phyloP scores from a whole-genome alignment of 2,113 vertebrate species.

The Ochotona curzoniae region DNA sequence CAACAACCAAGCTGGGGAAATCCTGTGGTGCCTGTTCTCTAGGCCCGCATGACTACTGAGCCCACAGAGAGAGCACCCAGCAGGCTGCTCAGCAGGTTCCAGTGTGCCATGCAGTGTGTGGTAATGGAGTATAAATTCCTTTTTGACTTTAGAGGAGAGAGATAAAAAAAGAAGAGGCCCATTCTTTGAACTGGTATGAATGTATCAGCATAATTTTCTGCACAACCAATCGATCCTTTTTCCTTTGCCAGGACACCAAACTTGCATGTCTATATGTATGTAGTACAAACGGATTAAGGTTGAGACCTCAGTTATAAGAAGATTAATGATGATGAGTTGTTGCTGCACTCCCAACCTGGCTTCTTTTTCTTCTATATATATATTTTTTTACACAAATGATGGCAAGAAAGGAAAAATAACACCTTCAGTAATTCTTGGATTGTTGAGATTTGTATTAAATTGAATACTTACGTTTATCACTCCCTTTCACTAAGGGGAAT shows the following conservation, averaged over 20 bases:
- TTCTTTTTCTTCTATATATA: constrained; percentile 34
- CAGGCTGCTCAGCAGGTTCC: no score
- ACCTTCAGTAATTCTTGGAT: neutral
- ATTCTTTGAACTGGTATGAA: neutral
- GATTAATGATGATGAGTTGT: neutral
- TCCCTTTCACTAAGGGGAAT: constrained; percentile 42
- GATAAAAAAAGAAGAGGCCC: neutral
- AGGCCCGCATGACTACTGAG: no score
- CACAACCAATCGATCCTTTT: neutral
- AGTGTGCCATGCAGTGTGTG: no score
- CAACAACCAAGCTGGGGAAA: no score
- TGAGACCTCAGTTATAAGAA: neutral
- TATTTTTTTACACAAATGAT: neutral
- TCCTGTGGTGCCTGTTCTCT: no score
- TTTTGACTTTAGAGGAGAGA: neutral
- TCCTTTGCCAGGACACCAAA: neutral
- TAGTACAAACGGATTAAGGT: neutral
- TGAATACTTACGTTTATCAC: neutral
- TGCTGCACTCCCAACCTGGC: neutral
- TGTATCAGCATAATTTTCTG: neutral
- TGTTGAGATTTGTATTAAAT: constrained; percentile 29
- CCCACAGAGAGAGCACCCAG: no score
- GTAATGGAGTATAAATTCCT: neutral
- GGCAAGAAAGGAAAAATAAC: constrained; percentile 40
- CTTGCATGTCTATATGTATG: neutral